A percentile compares a stretch with the other conserved stretches of the same genome.
Conservation (phyloP, 2,888 invertebrate species). For the Amphipyra berbera region DNA sequence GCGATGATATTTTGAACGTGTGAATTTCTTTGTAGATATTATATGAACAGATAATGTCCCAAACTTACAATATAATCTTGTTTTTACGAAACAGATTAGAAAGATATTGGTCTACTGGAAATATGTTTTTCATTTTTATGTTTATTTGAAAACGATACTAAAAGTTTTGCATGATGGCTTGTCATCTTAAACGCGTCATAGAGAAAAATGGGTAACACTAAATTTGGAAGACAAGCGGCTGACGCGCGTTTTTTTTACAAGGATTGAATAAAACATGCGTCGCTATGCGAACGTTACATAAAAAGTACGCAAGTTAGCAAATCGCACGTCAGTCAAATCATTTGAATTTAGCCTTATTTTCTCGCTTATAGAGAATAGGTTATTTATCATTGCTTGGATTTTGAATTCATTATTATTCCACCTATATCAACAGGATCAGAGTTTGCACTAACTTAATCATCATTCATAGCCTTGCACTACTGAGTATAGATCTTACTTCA, state of each 20-base stretch:
- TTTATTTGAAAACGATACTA: not conserved
- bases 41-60: constrained; percentile 1
- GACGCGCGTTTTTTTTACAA: constrained; percentile 29
- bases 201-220: constrained; percentile 25
- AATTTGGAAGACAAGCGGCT: constrained; percentile 24
- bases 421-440: not conserved
- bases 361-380: not conserved
- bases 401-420: not conserved
- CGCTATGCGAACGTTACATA: constrained; percentile 33
- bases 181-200: constrained; percentile 13
- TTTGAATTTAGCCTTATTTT: constrained; percentile 36
- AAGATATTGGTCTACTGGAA: constrained; percentile 7
- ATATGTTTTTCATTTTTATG: constrained; percentile 18
- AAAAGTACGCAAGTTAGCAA: constrained; percentile 30
- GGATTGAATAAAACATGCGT: constrained; percentile 42
- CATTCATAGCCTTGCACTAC: no score
- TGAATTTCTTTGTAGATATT: constrained; percentile 34
- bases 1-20: constrained; percentile 15
- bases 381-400: not conserved
- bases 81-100: not conserved
- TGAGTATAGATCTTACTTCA: no score
- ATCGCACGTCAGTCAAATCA: constrained; percentile 39
- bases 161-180: constrained; percentile 11
- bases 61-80: not conserved
- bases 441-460: not conserved